Evolutionary conservation across 2,888 invertebrate genomes (phyloP).

Genomic region (Lasioglossum leucozonium): DNA sequence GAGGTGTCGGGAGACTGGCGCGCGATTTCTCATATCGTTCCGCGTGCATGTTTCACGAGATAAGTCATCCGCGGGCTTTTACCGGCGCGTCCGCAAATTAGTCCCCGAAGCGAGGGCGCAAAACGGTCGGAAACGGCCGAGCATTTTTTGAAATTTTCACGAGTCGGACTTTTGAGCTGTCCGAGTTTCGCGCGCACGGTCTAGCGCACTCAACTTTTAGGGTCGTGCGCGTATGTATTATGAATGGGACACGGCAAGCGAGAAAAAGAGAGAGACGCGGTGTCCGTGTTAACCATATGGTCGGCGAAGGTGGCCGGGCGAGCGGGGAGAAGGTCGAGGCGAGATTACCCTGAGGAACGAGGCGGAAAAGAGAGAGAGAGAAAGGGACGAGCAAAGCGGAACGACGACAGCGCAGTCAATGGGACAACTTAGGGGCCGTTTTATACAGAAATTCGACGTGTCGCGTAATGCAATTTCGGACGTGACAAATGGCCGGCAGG

Average conservation of each 20-base stretch:
- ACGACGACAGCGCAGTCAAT: slow-evolving; percentile 63
- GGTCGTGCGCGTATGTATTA: slow-evolving; percentile 65
- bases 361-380: slow-evolving; percentile 39
- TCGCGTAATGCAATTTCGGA: slow-evolving; percentile 71
- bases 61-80: slow-evolving; percentile 10
- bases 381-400: slow-evolving; percentile 52
- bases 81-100: slow-evolving; percentile 30
- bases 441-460: slow-evolving; percentile 71
- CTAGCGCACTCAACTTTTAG: slow-evolving; percentile 58
- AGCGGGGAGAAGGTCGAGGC: not conserved
- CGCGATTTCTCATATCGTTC: not conserved
- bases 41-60: slow-evolving; percentile 1
- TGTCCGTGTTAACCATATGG: slow-evolving; percentile 1
- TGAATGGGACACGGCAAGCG: slow-evolving; percentile 61
- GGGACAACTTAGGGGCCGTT: slow-evolving; percentile 67
- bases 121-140: not conserved
- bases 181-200: slow-evolving; percentile 17
- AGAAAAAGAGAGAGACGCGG: not conserved
- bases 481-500: slow-evolving; percentile 72
- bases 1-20: not conserved
- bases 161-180: slow-evolving; percentile 21
- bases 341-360: slow-evolving; percentile 31
- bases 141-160: slow-evolving; percentile 46
- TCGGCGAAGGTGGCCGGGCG: not conserved
- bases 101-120: not conserved